phyloP scores from a whole-genome alignment of 1,140 invertebrate species.

The Trichonephila clavata region DNA sequence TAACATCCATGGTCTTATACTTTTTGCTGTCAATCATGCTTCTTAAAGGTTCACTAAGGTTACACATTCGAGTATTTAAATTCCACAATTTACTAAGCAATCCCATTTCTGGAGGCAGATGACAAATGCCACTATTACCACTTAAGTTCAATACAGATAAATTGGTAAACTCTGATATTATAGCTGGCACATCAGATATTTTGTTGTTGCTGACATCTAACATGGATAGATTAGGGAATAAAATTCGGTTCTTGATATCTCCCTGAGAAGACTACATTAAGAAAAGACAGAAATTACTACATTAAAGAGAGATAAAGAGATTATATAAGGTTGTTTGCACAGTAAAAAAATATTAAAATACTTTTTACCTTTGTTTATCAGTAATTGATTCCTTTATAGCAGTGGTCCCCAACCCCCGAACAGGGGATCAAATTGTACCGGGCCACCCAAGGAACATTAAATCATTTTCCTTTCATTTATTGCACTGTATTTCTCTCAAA shows the following conservation, averaged over 20 bases:
- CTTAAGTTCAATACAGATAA: slow-evolving; percentile 97
- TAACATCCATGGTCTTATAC: slow-evolving; percentile 97
- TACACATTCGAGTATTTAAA: slow-evolving; percentile 94
- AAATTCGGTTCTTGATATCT: slow-evolving; percentile 83
- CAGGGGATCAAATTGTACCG: too few relatives aligned
- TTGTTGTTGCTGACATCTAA: slow-evolving; percentile 96
- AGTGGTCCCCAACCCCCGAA: too few relatives aligned
- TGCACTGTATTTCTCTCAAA: too few relatives aligned
- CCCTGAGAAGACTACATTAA: slow-evolving; percentile 73
- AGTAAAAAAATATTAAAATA: too few relatives aligned
- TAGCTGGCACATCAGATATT: slow-evolving; percentile 89
- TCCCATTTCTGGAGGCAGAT: slow-evolving; percentile 97
- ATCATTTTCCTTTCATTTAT: too few relatives aligned
- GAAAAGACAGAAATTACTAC: not conserved
- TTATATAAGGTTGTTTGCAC: too few relatives aligned
- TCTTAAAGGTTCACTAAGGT: slow-evolving; percentile 92
- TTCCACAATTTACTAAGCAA: slow-evolving; percentile 96
- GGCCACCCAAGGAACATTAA: too few relatives aligned
- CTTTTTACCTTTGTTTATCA: too few relatives aligned
- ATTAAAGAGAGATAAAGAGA: not conserved
- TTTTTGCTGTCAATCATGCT: slow-evolving; percentile 96
- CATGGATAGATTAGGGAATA: slow-evolving; percentile 97
- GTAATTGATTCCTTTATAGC: too few relatives aligned
- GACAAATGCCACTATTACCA: slow-evolving; percentile 91
- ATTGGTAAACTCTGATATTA: slow-evolving; percentile 92